These are phyloP conservation scores for Myathropa florea DNA, from an alignment of 2,888 invertebrate species.

Conservation along the genomic window DNA sequence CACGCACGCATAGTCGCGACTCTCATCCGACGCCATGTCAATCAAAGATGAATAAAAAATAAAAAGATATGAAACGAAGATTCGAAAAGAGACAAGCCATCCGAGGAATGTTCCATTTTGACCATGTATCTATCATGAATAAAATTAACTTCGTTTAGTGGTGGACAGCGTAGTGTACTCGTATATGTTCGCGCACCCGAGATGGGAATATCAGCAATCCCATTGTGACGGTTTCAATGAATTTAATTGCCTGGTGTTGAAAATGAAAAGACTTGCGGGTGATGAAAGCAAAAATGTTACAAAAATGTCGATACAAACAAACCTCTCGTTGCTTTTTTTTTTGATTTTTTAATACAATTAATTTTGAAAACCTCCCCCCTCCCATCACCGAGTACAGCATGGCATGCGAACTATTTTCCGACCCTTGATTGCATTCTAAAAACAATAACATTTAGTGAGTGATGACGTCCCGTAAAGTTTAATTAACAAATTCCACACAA, in stretches of 20 bases:
- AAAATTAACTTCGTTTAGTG: neutral
- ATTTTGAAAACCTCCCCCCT: too few relatives aligned
- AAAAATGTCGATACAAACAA: neutral
- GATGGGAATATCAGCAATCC: neutral
- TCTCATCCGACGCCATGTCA: slow-evolving; percentile 47
- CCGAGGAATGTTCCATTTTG: slow-evolving; percentile 56
- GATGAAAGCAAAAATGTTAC: neutral
- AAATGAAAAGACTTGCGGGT: slow-evolving; percentile 20
- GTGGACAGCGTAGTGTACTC: slow-evolving; percentile 41
- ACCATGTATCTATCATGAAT: slow-evolving; percentile 45
- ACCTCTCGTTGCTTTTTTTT: too few relatives aligned
- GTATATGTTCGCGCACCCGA: neutral
- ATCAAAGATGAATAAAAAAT: slow-evolving; percentile 54
- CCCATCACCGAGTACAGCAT: too few relatives aligned
- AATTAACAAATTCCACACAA: slow-evolving; percentile 19
- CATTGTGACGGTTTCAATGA: neutral
- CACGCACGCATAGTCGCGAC: slow-evolving; percentile 9
- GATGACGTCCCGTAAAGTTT: slow-evolving; percentile 4
- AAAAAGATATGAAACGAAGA: neutral
- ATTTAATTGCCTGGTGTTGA: slow-evolving; percentile 37
- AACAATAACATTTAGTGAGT: neutral
- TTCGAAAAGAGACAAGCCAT: slow-evolving; percentile 3
- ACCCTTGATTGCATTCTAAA: neutral
- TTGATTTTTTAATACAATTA: too few relatives aligned
- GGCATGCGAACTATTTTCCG: too few relatives aligned